Evolutionary conservation across 2,888 invertebrate genomes (phyloP).

Genomic region (Drosophila eohydei): DNA sequence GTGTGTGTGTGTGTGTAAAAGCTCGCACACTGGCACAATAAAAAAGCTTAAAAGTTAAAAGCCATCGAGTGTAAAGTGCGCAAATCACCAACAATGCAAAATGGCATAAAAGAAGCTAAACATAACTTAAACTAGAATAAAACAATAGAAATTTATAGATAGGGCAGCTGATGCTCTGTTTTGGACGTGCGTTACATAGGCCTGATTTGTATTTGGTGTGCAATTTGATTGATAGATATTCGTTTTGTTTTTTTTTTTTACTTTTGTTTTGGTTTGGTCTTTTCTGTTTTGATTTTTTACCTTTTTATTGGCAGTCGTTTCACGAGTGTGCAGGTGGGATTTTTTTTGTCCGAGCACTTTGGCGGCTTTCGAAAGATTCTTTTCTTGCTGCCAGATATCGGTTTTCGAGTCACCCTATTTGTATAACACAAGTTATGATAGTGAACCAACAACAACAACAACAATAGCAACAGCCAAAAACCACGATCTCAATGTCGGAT

Average conservation of each 20-base stretch:
- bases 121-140: conserved; percentile 37
- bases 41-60: conserved; percentile 41
- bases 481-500: conserved; percentile 13
- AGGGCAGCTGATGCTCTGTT: conserved; percentile 21
- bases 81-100: conserved; percentile 53
- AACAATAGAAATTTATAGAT: conserved; percentile 19
- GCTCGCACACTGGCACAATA: conserved; percentile 17
- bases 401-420: conserved; percentile 85
- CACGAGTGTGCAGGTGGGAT: conserved; percentile 85
- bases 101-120: conserved; percentile 39
- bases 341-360: conserved; percentile 86
- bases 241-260: conserved; percentile 2
- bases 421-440: conserved; percentile 61
- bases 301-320: conserved; percentile 85
- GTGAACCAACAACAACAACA: conserved; percentile 38
- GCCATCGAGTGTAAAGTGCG: conserved; percentile 49
- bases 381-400: conserved; percentile 86
- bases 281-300: conserved; percentile 74
- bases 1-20: conserved; percentile 20
- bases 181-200: conserved; percentile 30
- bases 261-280: conserved; percentile 20
- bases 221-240: conserved; percentile 23
- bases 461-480: conserved; percentile 29
- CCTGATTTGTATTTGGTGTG: conserved; percentile 44
- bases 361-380: conserved; percentile 86